phyloP scores from a whole-genome alignment of 2,113 vertebrate species.

The Myxocyprinus asiaticus region DNA sequence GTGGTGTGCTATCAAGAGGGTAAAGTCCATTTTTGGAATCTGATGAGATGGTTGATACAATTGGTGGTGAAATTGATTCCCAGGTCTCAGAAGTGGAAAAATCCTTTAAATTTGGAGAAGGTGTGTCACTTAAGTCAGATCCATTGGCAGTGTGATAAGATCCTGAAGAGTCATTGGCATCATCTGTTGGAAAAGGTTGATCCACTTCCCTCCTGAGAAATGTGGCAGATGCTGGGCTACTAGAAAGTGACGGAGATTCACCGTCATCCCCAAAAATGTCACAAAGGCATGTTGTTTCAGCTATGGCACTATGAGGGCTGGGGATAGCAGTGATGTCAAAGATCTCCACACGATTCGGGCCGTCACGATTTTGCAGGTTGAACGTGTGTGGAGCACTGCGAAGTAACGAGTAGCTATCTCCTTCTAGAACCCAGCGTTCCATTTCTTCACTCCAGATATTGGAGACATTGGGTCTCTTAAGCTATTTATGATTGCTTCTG shows the following conservation, averaged over 20 bases:
- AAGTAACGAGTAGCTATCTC: constrained; percentile 75
- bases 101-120: constrained; percentile 7
- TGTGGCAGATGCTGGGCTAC: constrained; percentile 62
- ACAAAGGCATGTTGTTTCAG: constrained; percentile 79
- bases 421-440: constrained; percentile 78
- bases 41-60: neutral
- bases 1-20: neutral
- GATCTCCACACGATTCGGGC: constrained; percentile 77
- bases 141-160: constrained; percentile 85
- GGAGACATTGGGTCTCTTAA: constrained; percentile 45
- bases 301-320: constrained; percentile 68
- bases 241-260: constrained; percentile 67
- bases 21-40: constrained; percentile 24
- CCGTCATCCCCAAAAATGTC: constrained; percentile 79
- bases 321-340: constrained; percentile 75
- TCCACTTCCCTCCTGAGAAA: constrained; percentile 61
- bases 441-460: constrained; percentile 69
- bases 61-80: constrained; percentile 11
- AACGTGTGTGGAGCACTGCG: constrained; percentile 67
- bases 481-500: neutral
- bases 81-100: neutral
- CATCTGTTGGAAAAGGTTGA: constrained; percentile 59
- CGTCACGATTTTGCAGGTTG: constrained; percentile 70
- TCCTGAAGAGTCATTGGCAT: constrained; percentile 77
- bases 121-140: constrained; percentile 79